Evolutionary conservation across 2,888 invertebrate genomes (phyloP), one percentile per base, ranked within the genome.

Genomic region (Harpagoxenus sublaevis): DNA sequence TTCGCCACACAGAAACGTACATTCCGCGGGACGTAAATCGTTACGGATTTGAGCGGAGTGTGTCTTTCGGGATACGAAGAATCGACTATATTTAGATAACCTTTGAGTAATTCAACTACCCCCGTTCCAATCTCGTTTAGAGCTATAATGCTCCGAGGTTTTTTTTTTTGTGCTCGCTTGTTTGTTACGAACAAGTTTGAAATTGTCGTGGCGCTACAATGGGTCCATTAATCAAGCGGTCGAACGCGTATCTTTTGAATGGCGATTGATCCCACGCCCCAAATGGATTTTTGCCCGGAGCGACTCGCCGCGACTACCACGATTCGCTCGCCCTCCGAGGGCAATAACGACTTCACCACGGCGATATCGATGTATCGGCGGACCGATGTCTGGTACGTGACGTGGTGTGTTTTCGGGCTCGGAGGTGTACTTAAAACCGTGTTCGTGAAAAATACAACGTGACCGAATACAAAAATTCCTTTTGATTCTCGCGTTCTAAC

Each of bases 281-380:
- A 85, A 88, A 90, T 85, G 86, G 82, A 90, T 78, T 87, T 90
- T 86, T 74, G 83, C 83, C 86, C 45, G 6, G 55, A 60, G 86
- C 73, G 48, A 84, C 53, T 77, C 73, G 57, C 53, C 65, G 23
- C 62, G 68, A 35, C 63, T 51, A 45, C 78, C 55, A 35, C 51
- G 48, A 39, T 39, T 51, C 74, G 71, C 35, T 65, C 23, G 51
- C 42, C 35, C 68, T 63, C 60, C 65, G 62, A 70, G 78, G 81
- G 83, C 84, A 57, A 71, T 73, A 83, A 86, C 81, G 84, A 86
- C 86, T 75, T 85, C 87, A 82, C 79, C 68, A 35, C 39, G 68
- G 53, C 77, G 70, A 35, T 84, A 70, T 78, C 77, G 78, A 73
- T 86, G 87, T 90, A 88, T 89, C 78, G 78, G 4, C 45, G 70